Conservation (phyloP, 2,888 invertebrate species). For the Parthenolecanium corni region DNA sequence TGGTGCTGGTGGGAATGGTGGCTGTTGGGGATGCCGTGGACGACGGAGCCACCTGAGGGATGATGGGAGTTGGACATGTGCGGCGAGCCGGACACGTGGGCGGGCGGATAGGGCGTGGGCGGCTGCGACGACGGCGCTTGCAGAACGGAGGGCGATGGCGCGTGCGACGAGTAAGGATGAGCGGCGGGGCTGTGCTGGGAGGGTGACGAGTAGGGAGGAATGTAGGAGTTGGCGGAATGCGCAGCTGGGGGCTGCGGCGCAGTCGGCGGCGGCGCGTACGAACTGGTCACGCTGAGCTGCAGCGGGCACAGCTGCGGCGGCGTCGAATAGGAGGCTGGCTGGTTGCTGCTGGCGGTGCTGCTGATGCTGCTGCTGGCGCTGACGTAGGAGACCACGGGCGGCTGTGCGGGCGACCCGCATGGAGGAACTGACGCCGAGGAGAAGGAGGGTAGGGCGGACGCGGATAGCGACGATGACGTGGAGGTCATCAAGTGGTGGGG, state of each 20-base stretch:
- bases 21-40: slow-evolving; percentile 7
- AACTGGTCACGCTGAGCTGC: slow-evolving; percentile 30
- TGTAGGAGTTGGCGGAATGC: slow-evolving; percentile 28
- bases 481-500: neutral
- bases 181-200: neutral
- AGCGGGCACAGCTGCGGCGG: slow-evolving; percentile 30
- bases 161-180: slow-evolving; percentile 31
- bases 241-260: slow-evolving; percentile 27
- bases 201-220: slow-evolving; percentile 6
- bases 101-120: slow-evolving; percentile 35
- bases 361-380: neutral
- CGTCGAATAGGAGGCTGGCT: slow-evolving; percentile 24
- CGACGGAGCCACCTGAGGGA: neutral
- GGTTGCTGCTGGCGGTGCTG: neutral
- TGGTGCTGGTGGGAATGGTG: slow-evolving; percentile 29
- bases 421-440: slow-evolving; percentile 37
- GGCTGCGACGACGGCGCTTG: slow-evolving; percentile 26
- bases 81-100: slow-evolving; percentile 35
- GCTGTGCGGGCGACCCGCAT: slow-evolving; percentile 35
- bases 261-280: slow-evolving; percentile 15
- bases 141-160: slow-evolving; percentile 36
- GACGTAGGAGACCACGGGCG: slow-evolving; percentile 4
- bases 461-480: neutral
- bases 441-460: neutral
- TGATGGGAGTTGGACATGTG: slow-evolving; percentile 33